Base-by-base conservation (phyloP, 2,888 invertebrate genomes). In the Orthonevra nobilis region DNA sequence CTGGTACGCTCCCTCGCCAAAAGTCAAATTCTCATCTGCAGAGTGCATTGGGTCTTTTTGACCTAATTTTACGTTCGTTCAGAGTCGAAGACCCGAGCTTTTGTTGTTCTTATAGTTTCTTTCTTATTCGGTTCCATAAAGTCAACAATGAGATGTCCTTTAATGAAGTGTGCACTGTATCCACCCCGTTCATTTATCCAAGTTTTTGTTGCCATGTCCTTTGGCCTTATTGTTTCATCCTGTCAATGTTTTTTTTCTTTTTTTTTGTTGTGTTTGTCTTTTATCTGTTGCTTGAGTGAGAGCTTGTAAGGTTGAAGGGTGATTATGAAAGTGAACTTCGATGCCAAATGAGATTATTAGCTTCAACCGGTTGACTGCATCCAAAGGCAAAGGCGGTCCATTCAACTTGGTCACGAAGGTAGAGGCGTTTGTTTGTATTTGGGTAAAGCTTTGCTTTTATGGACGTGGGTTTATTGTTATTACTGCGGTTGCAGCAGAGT, bases 311-410 rank as follows among this genome's bases (percentile, higher is more conserved):
- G 26, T 42, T 28, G 46, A 15, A 54, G 52, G 52, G 40, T 69
- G 61, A 61, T 69, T 54, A 69, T 48, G 23, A 63, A 54, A 54
- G 52, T 28, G 28, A 23, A 40, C 61, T 50, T 48, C 48, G 61
- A 69, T 56, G 28, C 54, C 61, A 48, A 75, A 69, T 69, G 69
- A 75, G 74, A 75, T 75, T 75, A 75, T 75, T 69, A 69, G 74
- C 69, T 69, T 50, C 34, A 52, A 75, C 73, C 28, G 44, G 73
- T 74, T 74, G 74, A 68, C 54, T 66, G 58, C 32, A n/a, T n/a
- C n/a, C n/a, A n/a, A n/a, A n/a, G n/a, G n/a, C n/a, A n/a, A n/a
- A n/a, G n/a, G n/a, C n/a, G n/a, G n/a, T n/a, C n/a, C n/a, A n/a
- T n/a, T n/a, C n/a, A n/a, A n/a, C n/a, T n/a, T n/a, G n/a, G n/a